phyloP scores from a whole-genome alignment of 2,113 vertebrate genomes.

The Pomatorhinus ruficollis region DNA sequence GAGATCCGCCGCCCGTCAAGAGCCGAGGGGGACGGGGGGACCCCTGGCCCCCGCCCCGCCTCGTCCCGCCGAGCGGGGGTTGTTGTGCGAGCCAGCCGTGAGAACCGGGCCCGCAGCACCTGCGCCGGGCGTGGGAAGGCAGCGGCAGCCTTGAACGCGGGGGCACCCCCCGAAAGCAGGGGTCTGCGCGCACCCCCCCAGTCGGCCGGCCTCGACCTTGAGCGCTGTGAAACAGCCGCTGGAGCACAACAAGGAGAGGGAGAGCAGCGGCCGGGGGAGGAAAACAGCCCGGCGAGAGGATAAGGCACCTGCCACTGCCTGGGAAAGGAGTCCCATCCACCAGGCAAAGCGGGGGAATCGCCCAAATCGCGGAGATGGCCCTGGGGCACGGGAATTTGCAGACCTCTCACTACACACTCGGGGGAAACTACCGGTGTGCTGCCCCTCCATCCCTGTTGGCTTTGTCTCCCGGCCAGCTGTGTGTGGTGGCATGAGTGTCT shows the following conservation, averaged over 20 bases:
- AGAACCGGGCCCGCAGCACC: not conserved
- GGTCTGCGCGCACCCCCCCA: not conserved
- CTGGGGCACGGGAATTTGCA: not conserved
- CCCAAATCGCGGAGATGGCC: not conserved
- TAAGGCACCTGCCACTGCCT: conserved; percentile 28
- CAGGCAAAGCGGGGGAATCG: not conserved
- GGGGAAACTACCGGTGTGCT: not conserved
- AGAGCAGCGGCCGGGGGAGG: not conserved
- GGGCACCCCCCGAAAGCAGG: not conserved
- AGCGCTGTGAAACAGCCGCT: not conserved
- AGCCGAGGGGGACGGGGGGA: not conserved
- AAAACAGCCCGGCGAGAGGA: not conserved
- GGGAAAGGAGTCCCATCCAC: not conserved
- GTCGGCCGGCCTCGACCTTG: conserved; percentile 15
- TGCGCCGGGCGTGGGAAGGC: not conserved
- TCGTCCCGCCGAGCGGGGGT: not conserved
- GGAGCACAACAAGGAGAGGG: not conserved
- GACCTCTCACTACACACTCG: fast-evolving
- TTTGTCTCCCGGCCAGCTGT: not conserved
- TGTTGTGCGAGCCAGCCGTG: conserved; percentile 3
- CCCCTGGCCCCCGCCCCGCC: not conserved
- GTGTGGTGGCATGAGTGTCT: fast-evolving
- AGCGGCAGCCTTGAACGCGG: conserved; percentile 6
- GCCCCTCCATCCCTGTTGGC: not conserved
- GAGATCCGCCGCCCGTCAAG: not conserved